A percentile compares a stretch with the other conserved stretches of the same genome.
These are phyloP conservation scores for Xenops minutus DNA, from an alignment of 2,797 vertebrate species.

Conservation along the genomic window DNA sequence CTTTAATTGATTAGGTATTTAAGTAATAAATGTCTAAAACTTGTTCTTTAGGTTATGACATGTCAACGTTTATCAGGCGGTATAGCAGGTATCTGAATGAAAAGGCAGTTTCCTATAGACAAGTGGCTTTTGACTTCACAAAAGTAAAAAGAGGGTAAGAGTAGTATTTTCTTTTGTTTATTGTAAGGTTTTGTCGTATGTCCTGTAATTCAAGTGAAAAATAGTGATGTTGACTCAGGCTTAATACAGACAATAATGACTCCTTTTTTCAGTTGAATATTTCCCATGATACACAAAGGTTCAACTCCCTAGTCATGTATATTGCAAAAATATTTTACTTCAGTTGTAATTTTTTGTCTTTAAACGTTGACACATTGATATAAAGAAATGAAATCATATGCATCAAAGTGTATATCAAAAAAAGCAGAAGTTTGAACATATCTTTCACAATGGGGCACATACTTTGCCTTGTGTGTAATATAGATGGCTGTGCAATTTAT, in stretches of 20 bases:
- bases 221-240: not conserved
- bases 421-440: not conserved
- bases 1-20: not conserved
- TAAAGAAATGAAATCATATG: not conserved
- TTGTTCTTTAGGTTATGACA: constrained; percentile 89
- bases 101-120: constrained; percentile 98
- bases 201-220: not conserved
- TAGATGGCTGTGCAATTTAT: not conserved
- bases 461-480: not conserved
- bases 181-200: not conserved
- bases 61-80: constrained; percentile 98
- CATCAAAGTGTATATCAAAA: not conserved
- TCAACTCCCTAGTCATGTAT: not conserved
- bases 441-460: not conserved
- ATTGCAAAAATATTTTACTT: not conserved
- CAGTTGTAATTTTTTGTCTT: not conserved
- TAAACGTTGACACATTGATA: not conserved
- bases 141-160: constrained; percentile 99
- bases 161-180: not conserved
- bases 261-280: not conserved
- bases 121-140: constrained; percentile 99
- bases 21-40: constrained; percentile 1
- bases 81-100: constrained; percentile 99
- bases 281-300: not conserved
- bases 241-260: not conserved